Conservation (phyloP, 2,888 invertebrate genomes). For the Scaeva pyrastri region DNA sequence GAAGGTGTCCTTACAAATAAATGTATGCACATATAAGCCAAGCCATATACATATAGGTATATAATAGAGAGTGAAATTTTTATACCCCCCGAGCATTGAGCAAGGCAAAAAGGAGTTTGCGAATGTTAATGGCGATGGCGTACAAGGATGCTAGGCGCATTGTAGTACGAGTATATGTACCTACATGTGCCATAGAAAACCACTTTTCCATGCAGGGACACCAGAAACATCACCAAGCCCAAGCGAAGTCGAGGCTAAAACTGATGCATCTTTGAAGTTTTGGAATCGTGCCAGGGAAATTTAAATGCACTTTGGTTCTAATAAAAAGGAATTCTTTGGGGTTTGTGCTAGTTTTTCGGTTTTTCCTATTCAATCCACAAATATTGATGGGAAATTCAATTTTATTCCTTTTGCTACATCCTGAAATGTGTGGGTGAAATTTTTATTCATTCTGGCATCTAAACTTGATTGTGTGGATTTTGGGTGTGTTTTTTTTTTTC, state of each 20-base stretch:
- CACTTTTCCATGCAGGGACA: constrained; percentile 60
- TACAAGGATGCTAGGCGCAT: constrained; percentile 65
- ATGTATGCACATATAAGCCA: not conserved
- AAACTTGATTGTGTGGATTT: constrained; percentile 56
- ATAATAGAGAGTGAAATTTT: constrained; percentile 15
- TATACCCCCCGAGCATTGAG: constrained; percentile 16
- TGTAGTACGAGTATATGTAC: too few relatives aligned
- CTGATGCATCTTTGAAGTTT: constrained; percentile 66
- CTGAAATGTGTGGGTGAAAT: constrained; percentile 52
- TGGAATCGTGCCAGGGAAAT: constrained; percentile 69
- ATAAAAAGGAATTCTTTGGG: constrained; percentile 61
- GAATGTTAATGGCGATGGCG: constrained; percentile 65
- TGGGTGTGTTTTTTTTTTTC: constrained; percentile 28
- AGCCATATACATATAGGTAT: too few relatives aligned
- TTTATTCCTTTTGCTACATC: constrained; percentile 22
- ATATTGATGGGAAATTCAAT: constrained; percentile 38
- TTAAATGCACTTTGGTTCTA: constrained; percentile 69
- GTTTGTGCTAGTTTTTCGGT: constrained; percentile 56
- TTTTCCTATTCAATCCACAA: constrained; percentile 37
- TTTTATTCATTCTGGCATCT: constrained; percentile 54
- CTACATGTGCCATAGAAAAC: constrained; percentile 65
- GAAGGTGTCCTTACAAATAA: not conserved
- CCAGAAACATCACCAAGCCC: constrained; percentile 22
- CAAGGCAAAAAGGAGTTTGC: constrained; percentile 61
- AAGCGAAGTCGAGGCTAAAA: constrained; percentile 42